These are phyloP conservation scores for Achroia grisella DNA, from an alignment of 1,140 invertebrate species.

Conservation along the genomic window DNA sequence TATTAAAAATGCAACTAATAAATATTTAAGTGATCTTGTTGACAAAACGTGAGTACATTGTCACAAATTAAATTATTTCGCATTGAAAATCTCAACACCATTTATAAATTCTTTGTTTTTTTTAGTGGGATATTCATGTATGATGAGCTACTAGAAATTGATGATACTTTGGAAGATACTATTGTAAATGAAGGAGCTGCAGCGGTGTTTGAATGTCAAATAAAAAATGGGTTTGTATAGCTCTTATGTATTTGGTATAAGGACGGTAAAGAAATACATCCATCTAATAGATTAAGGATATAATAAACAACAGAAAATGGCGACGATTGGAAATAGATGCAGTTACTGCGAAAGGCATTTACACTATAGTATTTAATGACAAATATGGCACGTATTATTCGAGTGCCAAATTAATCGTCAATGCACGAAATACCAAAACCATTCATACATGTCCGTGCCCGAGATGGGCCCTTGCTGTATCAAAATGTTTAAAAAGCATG, in stretches of 20 bases:
- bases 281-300: slow-evolving; percentile 11
- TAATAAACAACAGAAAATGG: slow-evolving; percentile 10
- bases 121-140: neutral
- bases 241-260: slow-evolving; percentile 18
- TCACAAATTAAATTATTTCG: too few species aligned
- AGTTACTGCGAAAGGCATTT: slow-evolving; percentile 11
- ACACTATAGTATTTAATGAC: slow-evolving; percentile 15
- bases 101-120: too few species aligned
- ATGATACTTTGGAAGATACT: slow-evolving; percentile 19
- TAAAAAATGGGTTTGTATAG: slow-evolving; percentile 9
- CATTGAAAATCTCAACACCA: too few species aligned
- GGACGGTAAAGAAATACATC: slow-evolving; percentile 18
- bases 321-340: slow-evolving; percentile 18
- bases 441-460: slow-evolving; percentile 10
- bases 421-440: slow-evolving; percentile 8
- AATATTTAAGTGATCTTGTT: too few species aligned
- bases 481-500: slow-evolving; percentile 10
- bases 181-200: slow-evolving; percentile 16
- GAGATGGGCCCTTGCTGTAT: slow-evolving; percentile 1
- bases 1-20: too few species aligned
- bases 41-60: too few species aligned
- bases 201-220: slow-evolving; percentile 22
- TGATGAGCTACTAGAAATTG: slow-evolving; percentile 13
- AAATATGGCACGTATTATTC: slow-evolving; percentile 10
- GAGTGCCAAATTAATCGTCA: slow-evolving; percentile 18